phyloP scores from a whole-genome alignment of 2,113 vertebrate species.

The Ibidorhyncha struthersii region DNA sequence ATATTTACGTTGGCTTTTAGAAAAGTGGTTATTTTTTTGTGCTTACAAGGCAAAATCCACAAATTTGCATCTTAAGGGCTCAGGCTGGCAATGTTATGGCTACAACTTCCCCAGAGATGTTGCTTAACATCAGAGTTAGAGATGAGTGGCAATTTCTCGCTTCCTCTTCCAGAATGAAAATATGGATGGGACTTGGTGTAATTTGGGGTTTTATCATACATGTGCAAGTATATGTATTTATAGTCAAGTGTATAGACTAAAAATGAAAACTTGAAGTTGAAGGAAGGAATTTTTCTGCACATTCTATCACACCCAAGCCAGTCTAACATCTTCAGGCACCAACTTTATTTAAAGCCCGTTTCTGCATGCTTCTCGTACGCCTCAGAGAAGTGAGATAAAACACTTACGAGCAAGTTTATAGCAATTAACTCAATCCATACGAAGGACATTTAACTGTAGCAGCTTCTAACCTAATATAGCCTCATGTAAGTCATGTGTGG shows the following conservation, averaged over 20 bases:
- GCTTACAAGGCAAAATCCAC: not conserved
- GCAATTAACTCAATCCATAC: not conserved
- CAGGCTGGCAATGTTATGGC: not conserved
- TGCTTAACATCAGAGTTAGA: not conserved
- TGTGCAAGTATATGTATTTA: not conserved
- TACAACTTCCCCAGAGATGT: conserved; percentile 6
- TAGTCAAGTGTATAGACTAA: not conserved
- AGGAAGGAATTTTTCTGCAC: not conserved
- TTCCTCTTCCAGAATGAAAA: conserved; percentile 18
- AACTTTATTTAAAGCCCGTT: accelerated
- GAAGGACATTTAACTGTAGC: not conserved
- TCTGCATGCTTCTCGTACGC: accelerated
- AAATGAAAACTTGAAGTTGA: not conserved
- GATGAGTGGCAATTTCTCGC: conserved; percentile 19
- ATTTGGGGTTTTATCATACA: not conserved
- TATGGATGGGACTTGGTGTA: not conserved
- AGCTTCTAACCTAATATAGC: not conserved
- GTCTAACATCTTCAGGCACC: not conserved
- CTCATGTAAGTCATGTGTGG: not conserved
- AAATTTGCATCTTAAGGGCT: not conserved
- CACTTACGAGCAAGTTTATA: not conserved
- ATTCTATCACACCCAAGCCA: not conserved
- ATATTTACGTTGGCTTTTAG: not conserved
- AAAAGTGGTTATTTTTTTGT: not conserved
- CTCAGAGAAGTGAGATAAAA: not conserved